These are phyloP conservation scores for Hemicordylus capensis DNA, from an alignment of 2,113 vertebrate species.

Conservation along the genomic window DNA sequence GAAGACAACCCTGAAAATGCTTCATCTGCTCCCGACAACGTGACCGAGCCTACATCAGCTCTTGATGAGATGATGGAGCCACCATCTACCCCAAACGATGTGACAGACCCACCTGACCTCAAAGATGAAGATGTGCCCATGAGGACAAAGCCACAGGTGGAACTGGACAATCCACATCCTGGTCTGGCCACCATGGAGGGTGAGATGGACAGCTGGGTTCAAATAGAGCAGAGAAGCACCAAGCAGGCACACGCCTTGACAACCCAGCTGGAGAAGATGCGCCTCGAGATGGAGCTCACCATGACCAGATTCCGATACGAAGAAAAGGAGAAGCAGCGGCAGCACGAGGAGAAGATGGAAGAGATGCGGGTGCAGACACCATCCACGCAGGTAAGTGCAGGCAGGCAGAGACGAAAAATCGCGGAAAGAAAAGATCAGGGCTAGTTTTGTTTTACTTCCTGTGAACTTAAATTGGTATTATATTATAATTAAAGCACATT, in stretches of 20 bases:
- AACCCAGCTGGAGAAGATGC: constrained; percentile 32
- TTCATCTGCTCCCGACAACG: background rate
- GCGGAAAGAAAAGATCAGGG: background rate
- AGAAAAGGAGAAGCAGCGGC: constrained; percentile 29
- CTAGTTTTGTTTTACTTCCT: background rate
- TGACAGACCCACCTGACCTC: constrained; percentile 4
- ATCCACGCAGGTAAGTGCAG: background rate
- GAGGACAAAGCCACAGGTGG: constrained; percentile 2
- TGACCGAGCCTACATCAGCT: constrained; percentile 5
- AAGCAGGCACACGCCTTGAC: background rate
- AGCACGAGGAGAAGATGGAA: constrained; percentile 29
- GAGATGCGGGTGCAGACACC: background rate
- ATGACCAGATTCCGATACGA: constrained; percentile 13
- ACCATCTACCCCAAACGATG: background rate
- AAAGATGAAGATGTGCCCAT: background rate
- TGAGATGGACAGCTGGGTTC: background rate
- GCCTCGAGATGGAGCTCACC: constrained; percentile 9
- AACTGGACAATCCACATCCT: background rate
- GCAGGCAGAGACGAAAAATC: background rate
- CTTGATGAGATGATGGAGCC: constrained; percentile 21
- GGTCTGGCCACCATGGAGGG: background rate
- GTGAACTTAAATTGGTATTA: background rate
- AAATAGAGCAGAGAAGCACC: background rate
- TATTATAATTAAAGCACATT: background rate
- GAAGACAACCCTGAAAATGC: constrained; percentile 1